Percentiles rank a stretch among this genome's conserved stretches.
Conservation (phyloP, 2,888 invertebrate genomes). For the Plusia festucae region DNA sequence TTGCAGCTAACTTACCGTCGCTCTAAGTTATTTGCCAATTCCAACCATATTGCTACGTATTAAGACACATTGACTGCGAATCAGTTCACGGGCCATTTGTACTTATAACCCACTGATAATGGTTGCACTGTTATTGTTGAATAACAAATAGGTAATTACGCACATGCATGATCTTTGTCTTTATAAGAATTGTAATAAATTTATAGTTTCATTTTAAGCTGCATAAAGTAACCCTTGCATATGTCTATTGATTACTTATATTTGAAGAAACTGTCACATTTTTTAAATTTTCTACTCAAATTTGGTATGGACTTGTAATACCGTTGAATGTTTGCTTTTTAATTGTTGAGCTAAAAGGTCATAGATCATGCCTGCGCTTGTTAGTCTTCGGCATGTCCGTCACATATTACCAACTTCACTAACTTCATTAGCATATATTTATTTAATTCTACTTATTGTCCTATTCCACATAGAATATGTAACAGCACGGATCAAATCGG, state of each 20-base stretch:
- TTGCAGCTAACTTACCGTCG: conserved; percentile 64
- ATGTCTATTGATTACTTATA: too few relatives aligned
- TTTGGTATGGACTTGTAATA: conserved; percentile 25
- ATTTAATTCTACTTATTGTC: conserved; percentile 33
- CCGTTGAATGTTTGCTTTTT: conserved; percentile 44
- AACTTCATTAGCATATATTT: conserved; percentile 35
- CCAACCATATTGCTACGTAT: conserved; percentile 38
- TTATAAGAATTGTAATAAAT: conserved; percentile 26
- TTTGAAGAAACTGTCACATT: not conserved
- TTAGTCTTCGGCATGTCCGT: conserved; percentile 60
- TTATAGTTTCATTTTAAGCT: conserved; percentile 18
- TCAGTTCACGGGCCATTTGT: conserved; percentile 49
- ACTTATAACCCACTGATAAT: conserved; percentile 68
- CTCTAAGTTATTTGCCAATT: conserved; percentile 24
- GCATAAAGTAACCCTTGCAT: not conserved
- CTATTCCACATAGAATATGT: conserved; percentile 39
- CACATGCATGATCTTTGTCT: conserved; percentile 41
- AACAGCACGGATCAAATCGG: conserved; percentile 16
- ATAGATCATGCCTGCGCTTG: conserved; percentile 62
- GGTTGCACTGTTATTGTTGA: conserved; percentile 63
- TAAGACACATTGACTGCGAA: conserved; percentile 39
- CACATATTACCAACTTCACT: conserved; percentile 49
- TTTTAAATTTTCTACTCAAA: conserved; percentile 5
- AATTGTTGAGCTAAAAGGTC: conserved; percentile 59
- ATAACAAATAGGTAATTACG: conserved; percentile 57